Evolutionary conservation across 2,797 vertebrate genomes (phyloP).

Genomic region (Meda fulgida): DNA sequence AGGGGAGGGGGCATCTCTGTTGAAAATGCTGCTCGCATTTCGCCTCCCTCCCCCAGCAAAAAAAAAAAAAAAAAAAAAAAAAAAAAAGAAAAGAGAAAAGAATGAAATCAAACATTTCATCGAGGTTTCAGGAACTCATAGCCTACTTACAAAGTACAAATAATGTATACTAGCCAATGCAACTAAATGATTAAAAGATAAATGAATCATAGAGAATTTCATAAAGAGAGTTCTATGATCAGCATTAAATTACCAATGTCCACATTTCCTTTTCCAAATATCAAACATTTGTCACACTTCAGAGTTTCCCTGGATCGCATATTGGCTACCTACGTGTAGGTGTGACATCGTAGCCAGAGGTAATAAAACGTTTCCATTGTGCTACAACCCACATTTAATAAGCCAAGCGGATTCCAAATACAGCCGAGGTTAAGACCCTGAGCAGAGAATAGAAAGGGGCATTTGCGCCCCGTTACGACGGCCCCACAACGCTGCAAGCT

Average conservation of each 20-base stretch:
- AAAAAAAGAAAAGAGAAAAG: background rate
- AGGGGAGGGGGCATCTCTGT: slow-evolving; percentile 73
- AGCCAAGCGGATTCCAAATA: slow-evolving; percentile 23
- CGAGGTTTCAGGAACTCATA: background rate
- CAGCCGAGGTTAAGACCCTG: slow-evolving; percentile 44
- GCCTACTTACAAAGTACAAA: background rate
- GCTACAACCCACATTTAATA: slow-evolving; percentile 37
- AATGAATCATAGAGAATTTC: background rate
- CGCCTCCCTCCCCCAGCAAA: slow-evolving; percentile 20
- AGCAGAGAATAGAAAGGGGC: slow-evolving; percentile 59
- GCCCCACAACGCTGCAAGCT: slow-evolving; percentile 70
- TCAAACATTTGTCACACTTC: background rate
- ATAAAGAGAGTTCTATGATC: background rate
- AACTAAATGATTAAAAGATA: background rate
- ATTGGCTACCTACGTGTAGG: slow-evolving; percentile 37
- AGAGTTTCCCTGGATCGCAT: background rate
- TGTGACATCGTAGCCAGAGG: slow-evolving; percentile 15
- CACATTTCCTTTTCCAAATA: background rate
- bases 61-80: background rate
- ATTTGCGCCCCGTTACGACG: slow-evolving; percentile 74
- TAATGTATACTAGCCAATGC: background rate
- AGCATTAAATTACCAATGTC: background rate
- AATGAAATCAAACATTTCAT: background rate
- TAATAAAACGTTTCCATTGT: slow-evolving; percentile 31
- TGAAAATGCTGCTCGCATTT: slow-evolving; percentile 71